Evolutionary conservation across 30 jellyfish, hydroid and myxozoan genomes (phyloP), one percentile per base, ranked within the genome.

Genomic region (Calvadosia cruxmelitensis): DNA sequence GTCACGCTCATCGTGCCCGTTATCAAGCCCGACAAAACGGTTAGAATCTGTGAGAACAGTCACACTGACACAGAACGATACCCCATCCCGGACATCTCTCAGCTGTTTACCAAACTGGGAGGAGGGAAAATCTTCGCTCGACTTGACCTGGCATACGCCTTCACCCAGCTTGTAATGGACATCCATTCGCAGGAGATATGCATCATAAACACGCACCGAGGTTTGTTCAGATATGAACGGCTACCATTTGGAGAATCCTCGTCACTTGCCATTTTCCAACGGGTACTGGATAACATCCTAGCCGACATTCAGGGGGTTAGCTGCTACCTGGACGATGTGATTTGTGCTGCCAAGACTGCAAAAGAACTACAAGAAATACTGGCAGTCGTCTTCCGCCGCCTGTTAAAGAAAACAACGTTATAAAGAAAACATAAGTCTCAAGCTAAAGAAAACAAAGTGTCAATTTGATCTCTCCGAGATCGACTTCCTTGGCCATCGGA

Each of bases 161-260:
- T 72, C 49, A 63, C 73, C 13, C 84, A 80, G 70, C 10, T 72
- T 7, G 69, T 62, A 30, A 73, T 80, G 33, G 93, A 64, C 25
- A 70, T 42, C 30, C 68, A 48, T 63, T 62, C 70, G 2, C 24
- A 68, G 33, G 53, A 52, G 3, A 12, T 24, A 49, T 52, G 73
- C 30, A 65, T 89, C 20, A 35, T 80, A 48, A 80, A 65, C 50
- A 80, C 89, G 20, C 93, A 72, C 70, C 72, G 64, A 50, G 91
- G 89, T 13, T n/a, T 80, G 81, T 65, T 70, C 42, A 27, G 49
- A n/a, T n/a, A n/a, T n/a, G n/a, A n/a, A n/a, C n/a, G n/a, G n/a
- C 53, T 48, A 51, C 35, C 92, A 1, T 78, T 78, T 50, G 84
- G 84, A 29, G 69, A 67, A 71, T 62, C 78, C 66, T 78, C 92